Evolutionary conservation across 1,140 invertebrate genomes (phyloP), one percentile per base, ranked within the genome.

Genomic region (Leptinotarsa undecemlineata): DNA sequence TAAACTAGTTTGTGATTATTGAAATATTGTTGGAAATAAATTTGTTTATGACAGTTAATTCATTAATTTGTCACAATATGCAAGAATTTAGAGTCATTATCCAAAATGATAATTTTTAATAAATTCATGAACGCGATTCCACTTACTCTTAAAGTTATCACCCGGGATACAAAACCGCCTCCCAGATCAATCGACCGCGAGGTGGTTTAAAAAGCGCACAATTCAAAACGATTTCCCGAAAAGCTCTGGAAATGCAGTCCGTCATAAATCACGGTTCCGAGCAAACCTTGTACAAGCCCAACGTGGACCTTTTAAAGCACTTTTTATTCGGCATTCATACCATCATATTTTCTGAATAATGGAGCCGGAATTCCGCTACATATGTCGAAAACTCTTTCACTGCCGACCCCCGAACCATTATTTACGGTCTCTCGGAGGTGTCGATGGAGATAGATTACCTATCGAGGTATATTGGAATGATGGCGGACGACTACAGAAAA

Each of bases 381-480:
- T 64, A 51, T 72, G 26, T 60, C 68, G 48, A 72, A 64, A 72
- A 72, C 71, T 72, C 60, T 72, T 64, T 72, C 47, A 14, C 19
- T 33, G 15, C 23, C 71, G 47, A 48, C 71, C 51, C 33, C 33
- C 68, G 20, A 26, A n/a, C 20, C 20, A 48, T 70, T 60, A 70
- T 70, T 70, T 60, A 70, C 68, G 51, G 33, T 70, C 66, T 26
- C 48, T 70, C 68, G 68, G 47, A 70, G 68, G 71, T 72, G 71
- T 64, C 71, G 51, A 72, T 72, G 61, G 71, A 72, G 71, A 72
- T 64, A 26, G 71, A 72, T 72, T 72, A 64, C 61, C 62, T 72
- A 42, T 51, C 47, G n/a, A 11, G 71, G 51, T 57, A 57, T 57
- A 57, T 57, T 57, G 51, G 64, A 23, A 42, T 33, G 21, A 26